Evolutionary conservation across 2,113 vertebrate genomes (phyloP), one percentile per base, ranked within the genome.

Genomic region (Semnornis frantzii): DNA sequence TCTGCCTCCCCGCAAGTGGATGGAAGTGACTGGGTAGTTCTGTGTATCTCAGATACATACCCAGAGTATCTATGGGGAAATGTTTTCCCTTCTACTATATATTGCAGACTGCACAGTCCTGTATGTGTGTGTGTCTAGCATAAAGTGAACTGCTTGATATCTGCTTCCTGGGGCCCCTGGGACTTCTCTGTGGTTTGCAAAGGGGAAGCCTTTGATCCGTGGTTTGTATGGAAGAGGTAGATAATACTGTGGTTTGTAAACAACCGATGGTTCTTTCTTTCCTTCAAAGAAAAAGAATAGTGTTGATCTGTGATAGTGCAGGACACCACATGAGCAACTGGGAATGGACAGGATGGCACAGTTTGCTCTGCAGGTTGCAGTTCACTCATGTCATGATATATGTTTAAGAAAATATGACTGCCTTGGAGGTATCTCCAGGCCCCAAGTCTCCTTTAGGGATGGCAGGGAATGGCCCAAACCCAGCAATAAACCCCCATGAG

Each of bases 171-270:
- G 15, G 54, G 48, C 73, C 82, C 48, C 54, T 52, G 91, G 82
- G 82, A 87, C 54, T 27, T 55, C 31, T 25, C n/a, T 93, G 95
- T 84, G 94, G 96, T 92, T 96, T 92, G 62, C 62, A 69, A 84
- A 68, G 48, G 50, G 48, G 58, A 85, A 58, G 69, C 82, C 93
- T 96, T 94, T 94, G 93, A 80, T 94, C 82, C 92, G 95, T 93
- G 95, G 95, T 96, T 97, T 94, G 69, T 88, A 76, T 94, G 91
- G 82, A 82, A 92, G 91, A 85, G 27, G 58, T 68, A 50, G 79
- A 44, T 39, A 64, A 81, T 93, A 42, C 72, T 94, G 95, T 91
- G 93, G 91, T 96, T 95, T 96, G 69, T 58, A 91, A 92, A 85
- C 60, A 91, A 85, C 69, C 2, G 16, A 77, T 85, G 63, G 34